These are phyloP conservation scores for Ophiothrix spiculata DNA, from an alignment of 35 echinoderm and acorn worm species.

Conservation along the genomic window DNA sequence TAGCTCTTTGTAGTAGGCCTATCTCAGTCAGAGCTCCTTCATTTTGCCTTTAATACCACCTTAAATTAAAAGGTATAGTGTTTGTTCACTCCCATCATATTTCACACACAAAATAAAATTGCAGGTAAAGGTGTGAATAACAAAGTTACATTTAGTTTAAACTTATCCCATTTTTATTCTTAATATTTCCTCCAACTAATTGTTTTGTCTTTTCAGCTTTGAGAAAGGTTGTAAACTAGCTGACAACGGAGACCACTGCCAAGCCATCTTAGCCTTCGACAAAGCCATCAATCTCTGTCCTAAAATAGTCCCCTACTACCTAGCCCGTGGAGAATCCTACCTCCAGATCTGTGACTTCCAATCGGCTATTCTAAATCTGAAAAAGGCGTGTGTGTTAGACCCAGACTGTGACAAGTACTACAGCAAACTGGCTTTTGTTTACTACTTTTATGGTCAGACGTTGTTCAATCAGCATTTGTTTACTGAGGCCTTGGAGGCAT, in stretches of 20 bases:
- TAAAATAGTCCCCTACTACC: slow-evolving; percentile 61
- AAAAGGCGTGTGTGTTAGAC: slow-evolving; percentile 84
- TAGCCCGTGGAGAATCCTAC: slow-evolving; percentile 81
- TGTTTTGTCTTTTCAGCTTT: slow-evolving; percentile 77
- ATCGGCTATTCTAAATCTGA: slow-evolving; percentile 89
- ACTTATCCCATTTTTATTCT: too few species aligned
- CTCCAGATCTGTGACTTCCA: slow-evolving; percentile 93
- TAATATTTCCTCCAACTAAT: too few species aligned
- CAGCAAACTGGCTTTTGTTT: slow-evolving; percentile 79
- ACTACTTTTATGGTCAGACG: slow-evolving; percentile 93
- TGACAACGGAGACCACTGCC: slow-evolving; percentile 23
- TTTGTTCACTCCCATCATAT: too few species aligned
- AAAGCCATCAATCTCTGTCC: slow-evolving; percentile 87
- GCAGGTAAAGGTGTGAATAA: too few species aligned
- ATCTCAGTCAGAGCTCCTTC: too few species aligned
- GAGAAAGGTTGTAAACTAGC: slow-evolving; percentile 63
- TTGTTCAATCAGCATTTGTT: slow-evolving; percentile 92
- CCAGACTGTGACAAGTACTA: slow-evolving; percentile 79
- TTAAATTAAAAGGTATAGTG: too few species aligned
- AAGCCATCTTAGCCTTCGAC: slow-evolving; percentile 76
- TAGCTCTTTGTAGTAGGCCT: too few species aligned
- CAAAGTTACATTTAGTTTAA: too few species aligned
- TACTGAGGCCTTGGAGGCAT: slow-evolving; percentile 85
- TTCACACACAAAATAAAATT: too few species aligned
- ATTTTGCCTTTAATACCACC: too few species aligned